Evolutionary conservation across 2,113 vertebrate species (phyloP).

Genomic region (Ceuthmochares aereus): DNA sequence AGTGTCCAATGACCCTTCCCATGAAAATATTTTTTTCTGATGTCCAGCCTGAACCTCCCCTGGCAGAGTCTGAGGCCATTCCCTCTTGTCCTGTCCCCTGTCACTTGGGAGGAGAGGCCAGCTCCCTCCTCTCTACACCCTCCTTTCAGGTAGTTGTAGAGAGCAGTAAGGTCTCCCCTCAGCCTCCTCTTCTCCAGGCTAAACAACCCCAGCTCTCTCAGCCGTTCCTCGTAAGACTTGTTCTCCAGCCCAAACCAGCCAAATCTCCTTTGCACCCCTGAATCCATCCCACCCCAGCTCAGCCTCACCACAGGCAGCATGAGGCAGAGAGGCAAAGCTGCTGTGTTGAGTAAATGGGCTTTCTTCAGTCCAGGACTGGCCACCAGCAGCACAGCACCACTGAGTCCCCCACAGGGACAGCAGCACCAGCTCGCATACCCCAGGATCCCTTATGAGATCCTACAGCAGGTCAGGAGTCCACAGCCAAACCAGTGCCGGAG

Average conservation of each 20-base stretch:
- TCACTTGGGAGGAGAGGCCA: too few species aligned
- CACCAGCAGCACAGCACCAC: background rate
- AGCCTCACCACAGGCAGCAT: background rate
- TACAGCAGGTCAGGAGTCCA: background rate
- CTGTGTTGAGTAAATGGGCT: background rate
- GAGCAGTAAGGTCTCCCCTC: too few species aligned
- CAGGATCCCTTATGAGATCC: background rate
- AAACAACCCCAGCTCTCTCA: too few species aligned
- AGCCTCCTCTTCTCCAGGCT: too few species aligned
- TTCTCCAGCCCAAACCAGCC: background rate
- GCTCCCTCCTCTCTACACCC: too few species aligned
- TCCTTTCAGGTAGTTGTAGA: too few species aligned
- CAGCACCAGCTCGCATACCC: background rate
- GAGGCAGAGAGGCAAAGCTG: background rate
- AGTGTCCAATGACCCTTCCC: too few species aligned
- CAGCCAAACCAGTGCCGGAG: accelerated
- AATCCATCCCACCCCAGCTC: background rate
- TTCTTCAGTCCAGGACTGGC: background rate
- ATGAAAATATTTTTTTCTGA: too few species aligned
- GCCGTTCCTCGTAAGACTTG: too few species aligned
- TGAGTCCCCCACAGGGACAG: background rate
- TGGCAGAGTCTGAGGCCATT: too few species aligned
- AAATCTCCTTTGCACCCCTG: background rate
- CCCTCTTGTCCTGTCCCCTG: too few species aligned
- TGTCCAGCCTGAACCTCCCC: too few species aligned